These are phyloP conservation scores for Rhegmatorhina hoffmannsi DNA, from an alignment of 2,113 vertebrate genomes.

Conservation along the genomic window DNA sequence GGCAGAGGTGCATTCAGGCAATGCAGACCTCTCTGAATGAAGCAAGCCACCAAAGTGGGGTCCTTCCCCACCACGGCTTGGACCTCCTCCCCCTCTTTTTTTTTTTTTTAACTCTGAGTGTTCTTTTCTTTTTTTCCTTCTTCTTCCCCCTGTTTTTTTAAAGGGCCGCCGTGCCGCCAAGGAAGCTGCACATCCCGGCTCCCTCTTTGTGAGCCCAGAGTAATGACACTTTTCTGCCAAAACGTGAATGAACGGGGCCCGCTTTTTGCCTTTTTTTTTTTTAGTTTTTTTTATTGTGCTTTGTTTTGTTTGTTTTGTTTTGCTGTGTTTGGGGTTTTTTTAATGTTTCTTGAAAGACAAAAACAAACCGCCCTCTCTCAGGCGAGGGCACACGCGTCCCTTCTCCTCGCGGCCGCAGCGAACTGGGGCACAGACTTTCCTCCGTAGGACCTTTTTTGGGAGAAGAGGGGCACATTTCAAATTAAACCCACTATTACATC, in stretches of 20 bases:
- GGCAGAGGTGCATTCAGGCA: neutral
- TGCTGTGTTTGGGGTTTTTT: neutral
- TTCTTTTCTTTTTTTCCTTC: neutral
- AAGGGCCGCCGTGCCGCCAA: neutral
- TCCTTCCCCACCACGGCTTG: neutral
- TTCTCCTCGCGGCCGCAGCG: neutral
- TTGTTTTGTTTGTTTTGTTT: conserved; percentile 1
- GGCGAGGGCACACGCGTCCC: conserved; percentile 36
- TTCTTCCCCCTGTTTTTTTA: rapidly evolving
- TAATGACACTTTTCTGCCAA: conserved; percentile 7
- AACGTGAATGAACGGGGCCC: neutral
- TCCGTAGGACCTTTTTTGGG: neutral
- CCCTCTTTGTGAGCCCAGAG: neutral
- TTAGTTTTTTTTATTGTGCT: neutral
- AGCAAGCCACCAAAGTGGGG: neutral
- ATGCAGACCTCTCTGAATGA: neutral
- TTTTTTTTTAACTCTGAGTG: neutral
- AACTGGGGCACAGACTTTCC: neutral
- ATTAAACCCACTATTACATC: conserved; percentile 39
- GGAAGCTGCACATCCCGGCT: conserved; percentile 28
- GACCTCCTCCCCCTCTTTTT: rapidly evolving
- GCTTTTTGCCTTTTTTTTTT: neutral
- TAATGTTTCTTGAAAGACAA: conserved; percentile 65
- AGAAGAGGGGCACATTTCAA: neutral
- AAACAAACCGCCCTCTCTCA: conserved; percentile 70